Evolutionary conservation across 2,113 vertebrate species (phyloP), one percentile per base, ranked within the genome.

Genomic region (Sebastes fasciatus): DNA sequence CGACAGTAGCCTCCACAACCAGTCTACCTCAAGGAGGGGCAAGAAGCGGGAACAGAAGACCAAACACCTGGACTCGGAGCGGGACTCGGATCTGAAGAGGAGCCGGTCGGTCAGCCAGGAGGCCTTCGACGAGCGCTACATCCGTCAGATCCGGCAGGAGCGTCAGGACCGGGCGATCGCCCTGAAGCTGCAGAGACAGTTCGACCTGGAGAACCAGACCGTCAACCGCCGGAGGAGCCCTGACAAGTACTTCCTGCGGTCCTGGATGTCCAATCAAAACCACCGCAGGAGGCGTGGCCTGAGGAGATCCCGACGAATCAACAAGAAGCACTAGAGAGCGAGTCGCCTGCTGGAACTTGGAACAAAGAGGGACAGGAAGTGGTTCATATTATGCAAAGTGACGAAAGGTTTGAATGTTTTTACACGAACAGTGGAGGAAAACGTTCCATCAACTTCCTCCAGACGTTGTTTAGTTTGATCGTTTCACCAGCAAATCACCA

Each of bases 41-140:
- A 95, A 92, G 16, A 99, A 99, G 89, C 94, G 97, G 61, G 96
- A 92, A 75, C 97, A 97, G 86, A 99, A 98, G 92, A 98, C 96
- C 2, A 99, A 98, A 94, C 98, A 98, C 90, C 46, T 97, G 91
- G 97, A 98, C 72, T 77, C 82, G 48, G 96, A 96, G 21, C 92
- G 89, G 0, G 94, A 95, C 54, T 85, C 91, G 0, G 83, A 90
- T 43, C 42, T 93, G 60, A 98, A 97, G 77, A 96, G 95, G 88
- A 93, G 92, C 76, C 90, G 94, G 60, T 89, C 91, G 0, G 14
- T 40, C 6, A 77, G 78, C 0, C 93, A 90, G 26, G 95, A 94
- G 11, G 63, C 55, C 67, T 89, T 77, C 0, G 77, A 93, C 1
- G 86, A 95, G 1, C 88, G 79, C 40, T 93, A 95, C 51, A 87